Percentiles rank a stretch among this genome's conserved stretches.
Conservation (phyloP, 1,140 invertebrate species). For the Carcinoscorpius rotundicauda region DNA sequence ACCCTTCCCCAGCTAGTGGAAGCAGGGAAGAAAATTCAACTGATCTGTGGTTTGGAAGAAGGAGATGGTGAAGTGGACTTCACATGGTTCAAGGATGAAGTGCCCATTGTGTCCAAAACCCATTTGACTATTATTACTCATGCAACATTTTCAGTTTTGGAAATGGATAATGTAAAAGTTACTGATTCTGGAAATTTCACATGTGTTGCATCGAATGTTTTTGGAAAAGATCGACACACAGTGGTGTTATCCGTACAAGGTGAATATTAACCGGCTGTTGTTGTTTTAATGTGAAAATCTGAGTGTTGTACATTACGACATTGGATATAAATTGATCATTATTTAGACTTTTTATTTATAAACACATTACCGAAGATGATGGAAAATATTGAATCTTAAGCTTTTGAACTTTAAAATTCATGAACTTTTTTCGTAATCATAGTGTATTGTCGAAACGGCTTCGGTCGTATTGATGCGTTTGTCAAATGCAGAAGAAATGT, state of each 20-base stretch:
- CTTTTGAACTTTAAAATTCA: too few species aligned
- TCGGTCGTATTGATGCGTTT: too few species aligned
- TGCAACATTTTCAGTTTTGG: constrained; percentile 22
- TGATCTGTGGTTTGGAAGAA: constrained; percentile 4
- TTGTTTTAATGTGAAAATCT: too few species aligned
- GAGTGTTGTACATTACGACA: too few species aligned
- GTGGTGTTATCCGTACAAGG: constrained; percentile 22
- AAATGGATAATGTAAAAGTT: constrained; percentile 30
- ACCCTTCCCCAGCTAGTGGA: constrained; percentile 10
- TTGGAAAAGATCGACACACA: constrained; percentile 25
- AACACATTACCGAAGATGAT: too few species aligned
- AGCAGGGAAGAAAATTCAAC: constrained; percentile 14
- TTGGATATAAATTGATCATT: too few species aligned
- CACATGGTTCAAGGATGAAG: constrained; percentile 11
- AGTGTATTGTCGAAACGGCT: too few species aligned
- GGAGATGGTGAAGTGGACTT: constrained; percentile 9
- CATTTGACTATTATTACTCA: constrained; percentile 11
- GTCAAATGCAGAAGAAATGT: too few species aligned
- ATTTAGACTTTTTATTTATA: too few species aligned
- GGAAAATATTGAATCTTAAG: too few species aligned
- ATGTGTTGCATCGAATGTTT: constrained; percentile 42
- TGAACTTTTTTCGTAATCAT: too few species aligned
- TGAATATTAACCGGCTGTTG: neutral
- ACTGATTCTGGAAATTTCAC: constrained; percentile 46
- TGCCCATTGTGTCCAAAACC: neutral